Evolutionary conservation across 2,113 vertebrate genomes (phyloP).

Genomic region (Oenanthe oenanthe): DNA sequence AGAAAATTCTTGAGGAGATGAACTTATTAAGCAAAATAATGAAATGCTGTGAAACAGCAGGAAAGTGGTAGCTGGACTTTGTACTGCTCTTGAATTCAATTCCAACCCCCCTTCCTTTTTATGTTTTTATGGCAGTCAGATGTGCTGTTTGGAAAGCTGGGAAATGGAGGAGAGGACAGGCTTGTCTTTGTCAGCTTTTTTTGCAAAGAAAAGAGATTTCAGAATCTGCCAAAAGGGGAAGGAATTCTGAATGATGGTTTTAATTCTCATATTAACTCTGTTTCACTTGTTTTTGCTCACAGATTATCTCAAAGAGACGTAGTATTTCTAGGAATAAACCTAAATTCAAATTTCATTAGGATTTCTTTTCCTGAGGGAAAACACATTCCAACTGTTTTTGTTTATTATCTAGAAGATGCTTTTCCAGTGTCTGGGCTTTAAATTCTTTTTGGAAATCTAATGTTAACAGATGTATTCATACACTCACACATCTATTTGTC

Average conservation of each 20-base stretch:
- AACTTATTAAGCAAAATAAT: slow-evolving; percentile 87
- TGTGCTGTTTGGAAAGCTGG: slow-evolving; percentile 68
- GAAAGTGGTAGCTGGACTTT: slow-evolving; percentile 76
- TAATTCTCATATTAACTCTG: not conserved
- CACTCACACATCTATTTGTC: not conserved
- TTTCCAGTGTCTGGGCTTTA: slow-evolving; percentile 28
- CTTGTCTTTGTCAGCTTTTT: slow-evolving; percentile 72
- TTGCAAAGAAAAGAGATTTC: slow-evolving; percentile 60
- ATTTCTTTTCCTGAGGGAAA: slow-evolving; percentile 38
- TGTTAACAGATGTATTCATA: not conserved
- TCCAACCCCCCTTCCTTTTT: slow-evolving; percentile 52
- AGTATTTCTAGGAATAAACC: slow-evolving; percentile 18
- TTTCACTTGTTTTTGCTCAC: slow-evolving; percentile 54
- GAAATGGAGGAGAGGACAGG: slow-evolving; percentile 59
- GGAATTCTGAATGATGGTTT: not conserved
- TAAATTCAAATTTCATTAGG: slow-evolving; percentile 22
- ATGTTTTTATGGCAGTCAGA: slow-evolving; percentile 69
- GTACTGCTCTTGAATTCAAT: slow-evolving; percentile 80
- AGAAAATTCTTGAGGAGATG: slow-evolving; percentile 84
- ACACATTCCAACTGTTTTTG: not conserved
- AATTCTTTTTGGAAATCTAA: slow-evolving; percentile 26
- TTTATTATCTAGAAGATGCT: slow-evolving; percentile 18
- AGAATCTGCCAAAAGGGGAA: slow-evolving; percentile 55
- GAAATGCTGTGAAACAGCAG: slow-evolving; percentile 81
- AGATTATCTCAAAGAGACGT: slow-evolving; percentile 42